Conservation (phyloP, 35 echinoderm and acorn worm species). For the Nesometra sesokonis region DNA sequence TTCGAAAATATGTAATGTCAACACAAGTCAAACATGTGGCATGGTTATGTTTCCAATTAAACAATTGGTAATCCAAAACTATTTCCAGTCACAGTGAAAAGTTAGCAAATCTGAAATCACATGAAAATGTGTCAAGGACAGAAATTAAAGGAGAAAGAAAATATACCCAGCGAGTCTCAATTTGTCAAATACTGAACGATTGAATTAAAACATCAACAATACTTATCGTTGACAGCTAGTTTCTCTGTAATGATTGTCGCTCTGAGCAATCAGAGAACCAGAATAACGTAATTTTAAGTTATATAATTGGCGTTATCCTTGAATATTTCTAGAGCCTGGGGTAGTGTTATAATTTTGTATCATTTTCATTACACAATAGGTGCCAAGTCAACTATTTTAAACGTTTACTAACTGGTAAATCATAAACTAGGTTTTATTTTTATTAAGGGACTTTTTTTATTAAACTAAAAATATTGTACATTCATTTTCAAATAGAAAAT, state of each 20-base stretch:
- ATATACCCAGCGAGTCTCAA: background rate
- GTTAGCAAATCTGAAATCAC: background rate
- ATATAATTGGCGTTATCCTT: background rate
- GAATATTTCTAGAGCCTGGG: too few relatives aligned
- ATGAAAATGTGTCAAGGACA: background rate
- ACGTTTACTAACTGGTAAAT: too few relatives aligned
- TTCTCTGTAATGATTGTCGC: background rate
- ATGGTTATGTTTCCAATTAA: background rate
- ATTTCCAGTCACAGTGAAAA: background rate
- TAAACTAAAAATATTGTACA: too few relatives aligned
- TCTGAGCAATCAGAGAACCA: background rate
- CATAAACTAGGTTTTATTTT: too few relatives aligned
- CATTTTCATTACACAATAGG: too few relatives aligned
- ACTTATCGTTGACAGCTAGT: background rate
- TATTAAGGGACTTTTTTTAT: too few relatives aligned
- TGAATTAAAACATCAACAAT: background rate
- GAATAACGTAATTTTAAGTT: background rate
- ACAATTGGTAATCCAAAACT: background rate
- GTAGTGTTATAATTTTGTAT: too few relatives aligned
- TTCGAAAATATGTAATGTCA: background rate
- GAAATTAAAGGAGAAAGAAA: background rate
- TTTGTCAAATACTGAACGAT: background rate
- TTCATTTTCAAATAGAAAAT: too few relatives aligned
- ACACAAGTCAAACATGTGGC: background rate
- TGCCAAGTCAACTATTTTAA: too few relatives aligned